Percentiles rank a stretch among this genome's conserved stretches.
phyloP scores from a whole-genome alignment of 2,797 vertebrate genomes.

The Ctenopoma kingsleyae region DNA sequence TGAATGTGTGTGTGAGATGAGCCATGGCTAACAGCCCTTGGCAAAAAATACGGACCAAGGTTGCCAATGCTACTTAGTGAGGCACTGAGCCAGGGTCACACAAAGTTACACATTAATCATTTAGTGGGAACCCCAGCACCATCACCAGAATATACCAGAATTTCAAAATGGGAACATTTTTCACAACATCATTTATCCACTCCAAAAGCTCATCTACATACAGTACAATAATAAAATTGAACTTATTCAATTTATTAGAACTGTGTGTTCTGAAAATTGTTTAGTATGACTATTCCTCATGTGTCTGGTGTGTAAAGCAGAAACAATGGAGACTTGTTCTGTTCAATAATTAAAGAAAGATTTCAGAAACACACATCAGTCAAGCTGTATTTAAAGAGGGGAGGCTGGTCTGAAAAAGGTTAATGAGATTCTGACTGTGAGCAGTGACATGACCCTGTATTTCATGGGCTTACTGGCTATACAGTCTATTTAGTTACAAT shows the following conservation, averaged over 20 bases:
- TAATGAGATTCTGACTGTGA: slow-evolving; percentile 58
- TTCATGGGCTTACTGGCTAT: not conserved
- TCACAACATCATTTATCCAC: not conserved
- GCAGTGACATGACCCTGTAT: slow-evolving; percentile 29
- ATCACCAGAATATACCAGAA: slow-evolving; percentile 34
- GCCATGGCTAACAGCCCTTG: slow-evolving; percentile 67
- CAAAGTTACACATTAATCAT: slow-evolving; percentile 80
- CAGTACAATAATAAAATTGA: not conserved
- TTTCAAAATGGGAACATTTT: not conserved
- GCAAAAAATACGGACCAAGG: slow-evolving; percentile 61
- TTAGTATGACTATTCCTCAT: not conserved
- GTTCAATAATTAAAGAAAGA: slow-evolving; percentile 63
- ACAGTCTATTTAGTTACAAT: slow-evolving; percentile 9
- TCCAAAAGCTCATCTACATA: not conserved
- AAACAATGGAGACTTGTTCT: slow-evolving; percentile 8
- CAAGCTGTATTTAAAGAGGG: slow-evolving; percentile 54
- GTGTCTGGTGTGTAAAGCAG: slow-evolving; percentile 1
- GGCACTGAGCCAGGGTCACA: slow-evolving; percentile 75
- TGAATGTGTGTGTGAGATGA: slow-evolving; percentile 66
- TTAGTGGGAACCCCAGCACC: slow-evolving; percentile 53
- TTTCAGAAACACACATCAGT: slow-evolving; percentile 58
- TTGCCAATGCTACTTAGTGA: slow-evolving; percentile 62
- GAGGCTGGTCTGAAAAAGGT: slow-evolving; percentile 50
- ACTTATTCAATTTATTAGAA: not conserved
- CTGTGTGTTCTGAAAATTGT: not conserved